These are phyloP conservation scores for Chloropsis cyanopogon DNA, from an alignment of 2,113 vertebrate species.

Conservation along the genomic window DNA sequence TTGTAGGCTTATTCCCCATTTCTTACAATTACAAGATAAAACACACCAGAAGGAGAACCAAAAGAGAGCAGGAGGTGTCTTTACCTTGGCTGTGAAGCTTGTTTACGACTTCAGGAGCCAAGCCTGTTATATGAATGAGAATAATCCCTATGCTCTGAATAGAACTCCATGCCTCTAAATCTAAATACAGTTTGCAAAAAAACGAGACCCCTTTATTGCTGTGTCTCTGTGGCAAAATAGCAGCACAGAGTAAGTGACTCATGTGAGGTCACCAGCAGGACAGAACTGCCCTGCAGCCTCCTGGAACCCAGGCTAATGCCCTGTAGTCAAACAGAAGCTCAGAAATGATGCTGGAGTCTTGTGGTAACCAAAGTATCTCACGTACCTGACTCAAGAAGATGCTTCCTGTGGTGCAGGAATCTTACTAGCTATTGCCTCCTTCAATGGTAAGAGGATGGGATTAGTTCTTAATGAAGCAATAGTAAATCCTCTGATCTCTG, in stretches of 20 bases:
- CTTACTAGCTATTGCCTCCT: background rate
- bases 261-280: background rate
- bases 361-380: background rate
- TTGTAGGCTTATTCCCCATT: background rate
- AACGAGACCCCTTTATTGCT: fast-evolving
- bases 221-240: background rate
- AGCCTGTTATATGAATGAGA: background rate
- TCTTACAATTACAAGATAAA: background rate
- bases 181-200: background rate
- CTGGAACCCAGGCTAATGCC: background rate
- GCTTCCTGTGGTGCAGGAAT: background rate
- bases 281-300: background rate
- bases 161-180: background rate
- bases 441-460: background rate
- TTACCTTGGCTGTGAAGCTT: background rate
- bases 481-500: background rate
- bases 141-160: background rate
- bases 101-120: background rate
- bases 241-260: background rate
- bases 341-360: background rate
- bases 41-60: background rate
- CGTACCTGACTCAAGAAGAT: background rate
- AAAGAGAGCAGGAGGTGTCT: background rate
- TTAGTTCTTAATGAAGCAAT: background rate
- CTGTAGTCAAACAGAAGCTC: background rate